Percentiles rank a stretch among this genome's conserved stretches.
These are phyloP conservation scores for Basileuterus tristriatus DNA, from an alignment of 2,797 vertebrate genomes.

Conservation along the genomic window DNA sequence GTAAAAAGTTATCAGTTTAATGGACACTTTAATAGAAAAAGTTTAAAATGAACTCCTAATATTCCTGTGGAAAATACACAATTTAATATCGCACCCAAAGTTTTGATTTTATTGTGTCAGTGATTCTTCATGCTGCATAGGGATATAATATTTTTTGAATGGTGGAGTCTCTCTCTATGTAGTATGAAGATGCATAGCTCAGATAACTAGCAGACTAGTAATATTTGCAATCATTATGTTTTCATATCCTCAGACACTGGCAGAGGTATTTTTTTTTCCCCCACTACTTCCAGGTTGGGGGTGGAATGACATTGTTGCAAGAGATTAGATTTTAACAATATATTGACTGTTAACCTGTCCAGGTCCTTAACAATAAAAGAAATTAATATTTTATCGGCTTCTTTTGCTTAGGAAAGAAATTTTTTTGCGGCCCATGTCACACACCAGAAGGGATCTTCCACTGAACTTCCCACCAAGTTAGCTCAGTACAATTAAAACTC, in stretches of 20 bases:
- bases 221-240: not conserved
- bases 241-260: not conserved
- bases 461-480: not conserved
- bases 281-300: not conserved
- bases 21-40: conserved; percentile 57
- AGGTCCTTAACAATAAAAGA: not conserved
- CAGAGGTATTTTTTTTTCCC: not conserved
- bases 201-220: not conserved
- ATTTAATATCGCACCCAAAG: not conserved
- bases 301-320: not conserved
- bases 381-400: not conserved
- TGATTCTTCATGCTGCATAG: not conserved
- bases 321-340: not conserved
- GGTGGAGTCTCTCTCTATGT: not conserved
- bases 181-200: not conserved
- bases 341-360: not conserved
- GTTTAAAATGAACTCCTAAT: conserved; percentile 59
- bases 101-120: not conserved
- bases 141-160: not conserved
- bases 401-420: not conserved
- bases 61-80: conserved; percentile 7
- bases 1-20: conserved; percentile 69
- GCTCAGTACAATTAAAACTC: not conserved
- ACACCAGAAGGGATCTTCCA: not conserved
- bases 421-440: not conserved